Conservation (phyloP, 23 tunicate genomes). For the Ascidia mentula region DNA sequence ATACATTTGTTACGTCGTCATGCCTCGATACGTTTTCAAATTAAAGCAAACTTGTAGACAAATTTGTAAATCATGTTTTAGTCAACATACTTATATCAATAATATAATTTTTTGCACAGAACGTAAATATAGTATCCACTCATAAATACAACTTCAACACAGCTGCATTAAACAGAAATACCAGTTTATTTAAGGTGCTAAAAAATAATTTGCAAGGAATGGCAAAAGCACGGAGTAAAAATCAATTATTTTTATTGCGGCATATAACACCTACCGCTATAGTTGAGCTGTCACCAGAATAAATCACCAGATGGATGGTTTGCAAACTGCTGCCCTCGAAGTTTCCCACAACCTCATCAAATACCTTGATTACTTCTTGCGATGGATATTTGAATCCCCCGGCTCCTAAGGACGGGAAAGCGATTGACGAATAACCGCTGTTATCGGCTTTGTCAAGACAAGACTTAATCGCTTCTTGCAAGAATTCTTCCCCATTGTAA, state of each 20-base stretch:
- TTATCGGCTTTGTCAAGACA: conserved; percentile 50
- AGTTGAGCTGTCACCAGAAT: conserved; percentile 14
- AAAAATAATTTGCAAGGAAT: too few relatives aligned
- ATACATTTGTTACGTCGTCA: too few relatives aligned
- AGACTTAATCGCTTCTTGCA: neutral
- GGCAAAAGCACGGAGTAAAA: neutral
- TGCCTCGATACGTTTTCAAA: too few relatives aligned
- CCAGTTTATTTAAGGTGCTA: too few relatives aligned
- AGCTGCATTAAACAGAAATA: too few relatives aligned
- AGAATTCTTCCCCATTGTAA: neutral
- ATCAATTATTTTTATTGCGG: neutral
- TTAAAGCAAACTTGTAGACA: too few relatives aligned
- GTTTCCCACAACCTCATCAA: conserved; percentile 18
- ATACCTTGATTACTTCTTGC: conserved; percentile 18
- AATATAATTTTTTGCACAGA: too few relatives aligned
- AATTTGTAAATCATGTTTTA: too few relatives aligned
- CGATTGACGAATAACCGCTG: conserved; percentile 30
- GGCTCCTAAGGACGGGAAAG: conserved; percentile 66
- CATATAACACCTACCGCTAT: conserved; percentile 25
- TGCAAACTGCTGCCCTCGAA: conserved; percentile 33
- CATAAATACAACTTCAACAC: too few relatives aligned
- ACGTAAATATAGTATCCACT: too few relatives aligned
- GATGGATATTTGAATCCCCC: conserved; percentile 59
- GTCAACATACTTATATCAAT: too few relatives aligned
- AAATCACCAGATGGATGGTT: conserved; percentile 26